Base-by-base conservation (phyloP, 1,140 invertebrate genomes). In the Zaprionus tsacasi region DNA sequence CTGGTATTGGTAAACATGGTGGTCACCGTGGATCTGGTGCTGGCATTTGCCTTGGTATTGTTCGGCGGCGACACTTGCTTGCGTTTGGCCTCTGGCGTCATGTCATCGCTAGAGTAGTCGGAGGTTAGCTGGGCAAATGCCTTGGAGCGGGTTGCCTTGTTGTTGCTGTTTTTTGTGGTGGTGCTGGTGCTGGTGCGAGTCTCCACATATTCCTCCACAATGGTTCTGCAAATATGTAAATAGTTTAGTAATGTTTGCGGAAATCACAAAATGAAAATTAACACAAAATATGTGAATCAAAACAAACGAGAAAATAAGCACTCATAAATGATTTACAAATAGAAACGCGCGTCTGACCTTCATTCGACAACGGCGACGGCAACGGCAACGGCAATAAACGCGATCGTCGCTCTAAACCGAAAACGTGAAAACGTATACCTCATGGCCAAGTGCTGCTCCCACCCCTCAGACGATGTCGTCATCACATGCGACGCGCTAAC, bases 131-230 rank as follows among this genome's bases (percentile, higher is more conserved):
- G 73, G 5, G 66, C 48, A 6, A 79, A 72, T 15, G 69, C 67
- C 64, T 90, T 88, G 50, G 67, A 65, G 11, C 78, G 74, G 11
- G 71, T 68, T 50, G 76, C 79, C 52, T 76, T 74, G 45, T 77
- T 80, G 50, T 45, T 64, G 40, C 55, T 43, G 40, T 12, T 56
- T 36, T 52, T 70, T 33, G 56, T 78, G 25, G 43, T 52, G 13
- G 38, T 21, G 68, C 56, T 33, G 57, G 59, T 54, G 3, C 45
- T 61, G 55, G 68, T 68, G 1, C 40, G 30, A 5, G 83, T 81
- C 48, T 81, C 79, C 12, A 86, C 75, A 52, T 78, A 81, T 61
- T 92, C 91, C 72, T 92, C 91, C 21, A 92, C 50, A 70, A 92
- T 92, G 30, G 91, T 92, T 76, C 91, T 92, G 65, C 8, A 89